Conservation (phyloP, 2,888 invertebrate genomes). For the Microctonus brassicae region DNA sequence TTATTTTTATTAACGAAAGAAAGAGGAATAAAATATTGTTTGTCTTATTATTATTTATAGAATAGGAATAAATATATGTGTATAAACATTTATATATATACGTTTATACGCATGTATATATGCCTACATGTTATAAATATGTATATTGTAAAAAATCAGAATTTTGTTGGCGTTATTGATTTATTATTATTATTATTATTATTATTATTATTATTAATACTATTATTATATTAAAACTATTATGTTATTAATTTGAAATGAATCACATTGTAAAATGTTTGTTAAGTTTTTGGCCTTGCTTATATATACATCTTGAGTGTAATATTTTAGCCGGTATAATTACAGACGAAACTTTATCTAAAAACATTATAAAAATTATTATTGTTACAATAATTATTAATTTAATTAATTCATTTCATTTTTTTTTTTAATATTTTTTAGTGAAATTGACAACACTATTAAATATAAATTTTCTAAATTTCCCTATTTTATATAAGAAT, state of each 20-base stretch:
- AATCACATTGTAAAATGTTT: constrained; percentile 67
- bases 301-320: constrained; percentile 63
- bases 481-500: too few species aligned
- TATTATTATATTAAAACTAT: constrained; percentile 49
- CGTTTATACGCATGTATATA: constrained; percentile 31
- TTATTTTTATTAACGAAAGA: constrained; percentile 30
- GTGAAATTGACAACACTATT: too few species aligned
- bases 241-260: constrained; percentile 52
- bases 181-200: constrained; percentile 45
- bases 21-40: constrained; percentile 28
- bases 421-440: not conserved
- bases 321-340: constrained; percentile 69
- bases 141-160: constrained; percentile 55
- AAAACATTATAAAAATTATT: constrained; percentile 55
- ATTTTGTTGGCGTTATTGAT: constrained; percentile 58
- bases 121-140: constrained; percentile 36
- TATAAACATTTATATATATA: constrained; percentile 33
- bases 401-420: constrained; percentile 17
- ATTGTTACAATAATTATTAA: constrained; percentile 17
- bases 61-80: constrained; percentile 35
- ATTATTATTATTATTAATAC: constrained; percentile 49
- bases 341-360: constrained; percentile 64
- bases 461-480: too few species aligned
- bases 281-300: constrained; percentile 70
- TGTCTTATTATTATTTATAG: constrained; percentile 22